These are phyloP conservation scores for Periophthalmus magnuspinnatus DNA, from an alignment of 2,797 vertebrate genomes.

Conservation along the genomic window DNA sequence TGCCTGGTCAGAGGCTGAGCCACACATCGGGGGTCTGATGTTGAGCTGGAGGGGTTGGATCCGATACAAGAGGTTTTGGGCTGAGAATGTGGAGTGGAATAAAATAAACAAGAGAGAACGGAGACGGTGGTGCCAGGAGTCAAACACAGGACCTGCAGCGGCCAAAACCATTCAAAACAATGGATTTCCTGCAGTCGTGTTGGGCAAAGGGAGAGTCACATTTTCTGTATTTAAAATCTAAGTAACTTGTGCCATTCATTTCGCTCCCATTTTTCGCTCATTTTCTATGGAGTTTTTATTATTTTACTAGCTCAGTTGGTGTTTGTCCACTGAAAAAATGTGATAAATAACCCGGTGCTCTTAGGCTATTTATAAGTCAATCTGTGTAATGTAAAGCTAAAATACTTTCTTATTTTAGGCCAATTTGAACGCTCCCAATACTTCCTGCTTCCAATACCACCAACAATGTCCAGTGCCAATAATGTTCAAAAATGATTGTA, in stretches of 20 bases:
- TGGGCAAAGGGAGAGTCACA: conserved; percentile 10
- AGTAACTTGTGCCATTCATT: neutral
- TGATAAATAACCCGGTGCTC: too few species aligned
- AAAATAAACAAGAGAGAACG: conserved; percentile 52
- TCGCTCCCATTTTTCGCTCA: neutral
- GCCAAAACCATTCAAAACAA: conserved; percentile 31
- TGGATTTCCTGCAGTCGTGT: conserved; percentile 19
- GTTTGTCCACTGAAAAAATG: too few species aligned
- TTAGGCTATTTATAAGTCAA: too few species aligned
- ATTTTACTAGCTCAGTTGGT: too few species aligned
- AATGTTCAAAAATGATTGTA: neutral
- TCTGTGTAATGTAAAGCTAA: too few species aligned
- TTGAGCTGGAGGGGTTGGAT: conserved; percentile 41
- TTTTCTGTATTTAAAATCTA: conserved; percentile 1
- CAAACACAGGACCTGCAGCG: conserved; percentile 33
- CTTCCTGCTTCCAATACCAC: too few species aligned
- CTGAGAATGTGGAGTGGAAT: conserved; percentile 49
- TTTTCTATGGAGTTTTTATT: neutral
- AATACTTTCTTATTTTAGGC: too few species aligned
- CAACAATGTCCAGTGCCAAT: too few species aligned
- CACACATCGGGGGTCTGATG: conserved; percentile 47
- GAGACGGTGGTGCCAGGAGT: conserved; percentile 41
- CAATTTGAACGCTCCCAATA: too few species aligned
- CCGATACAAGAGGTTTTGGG: conserved; percentile 43
- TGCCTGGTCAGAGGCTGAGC: conserved; percentile 37